Conservation (phyloP, 1,140 invertebrate species). For the Diorhabda sublineata region DNA sequence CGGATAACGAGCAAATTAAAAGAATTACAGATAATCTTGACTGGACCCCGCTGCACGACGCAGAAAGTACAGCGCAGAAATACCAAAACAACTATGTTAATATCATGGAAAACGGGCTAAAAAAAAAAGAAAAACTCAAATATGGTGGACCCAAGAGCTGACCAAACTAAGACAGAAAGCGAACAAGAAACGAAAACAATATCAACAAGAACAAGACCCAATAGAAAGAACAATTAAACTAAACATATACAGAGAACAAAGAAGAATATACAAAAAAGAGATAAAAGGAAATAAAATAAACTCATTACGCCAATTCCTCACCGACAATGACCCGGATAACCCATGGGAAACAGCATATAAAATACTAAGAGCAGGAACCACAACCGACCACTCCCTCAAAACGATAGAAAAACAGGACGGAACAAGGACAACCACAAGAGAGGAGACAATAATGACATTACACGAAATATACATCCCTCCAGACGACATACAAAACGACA, state of each 20-base stretch:
- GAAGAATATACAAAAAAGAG: not conserved
- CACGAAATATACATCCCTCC: not conserved
- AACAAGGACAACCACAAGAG: not conserved
- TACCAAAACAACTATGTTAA: not conserved
- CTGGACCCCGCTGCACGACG: not conserved
- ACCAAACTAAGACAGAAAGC: not conserved
- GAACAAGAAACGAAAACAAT: not conserved
- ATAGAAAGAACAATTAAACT: not conserved
- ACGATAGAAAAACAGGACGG: not conserved
- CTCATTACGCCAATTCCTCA: not conserved
- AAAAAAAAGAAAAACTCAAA: not conserved
- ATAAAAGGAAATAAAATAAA: slow-evolving; percentile 1
- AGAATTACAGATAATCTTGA: not conserved
- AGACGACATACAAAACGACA: not conserved
- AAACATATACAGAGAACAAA: not conserved
- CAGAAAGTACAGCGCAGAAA: too few species aligned
- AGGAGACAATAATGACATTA: not conserved
- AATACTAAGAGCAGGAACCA: not conserved
- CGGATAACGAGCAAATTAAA: not conserved
- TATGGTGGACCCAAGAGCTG: not conserved
- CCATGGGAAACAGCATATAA: not conserved
- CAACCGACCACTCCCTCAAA: not conserved
- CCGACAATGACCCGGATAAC: not conserved
- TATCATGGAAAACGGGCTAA: not conserved
- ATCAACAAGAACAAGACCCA: not conserved